These are phyloP conservation scores for Theodoxus fluviatilis DNA, from an alignment of 2,888 invertebrate genomes.

Conservation along the genomic window DNA sequence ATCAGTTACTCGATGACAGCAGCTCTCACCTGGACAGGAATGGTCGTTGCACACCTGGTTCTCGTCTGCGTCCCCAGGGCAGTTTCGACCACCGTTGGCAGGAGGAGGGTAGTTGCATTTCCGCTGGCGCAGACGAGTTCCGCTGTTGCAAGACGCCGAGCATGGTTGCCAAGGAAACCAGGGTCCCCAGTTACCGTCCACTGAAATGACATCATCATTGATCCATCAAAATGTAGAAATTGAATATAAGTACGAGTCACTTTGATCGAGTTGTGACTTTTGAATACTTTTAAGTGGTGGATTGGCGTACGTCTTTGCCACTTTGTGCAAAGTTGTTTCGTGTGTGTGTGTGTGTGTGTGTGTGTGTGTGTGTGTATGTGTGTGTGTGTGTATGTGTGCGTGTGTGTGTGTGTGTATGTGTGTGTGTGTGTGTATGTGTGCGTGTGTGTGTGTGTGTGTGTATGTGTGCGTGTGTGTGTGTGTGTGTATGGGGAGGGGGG, in stretches of 20 bases:
- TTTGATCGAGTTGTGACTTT: background rate
- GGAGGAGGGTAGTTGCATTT: constrained; percentile 56
- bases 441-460: background rate
- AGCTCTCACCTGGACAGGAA: constrained; percentile 47
- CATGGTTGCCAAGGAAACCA: constrained; percentile 56
- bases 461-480: background rate
- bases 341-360: too few species aligned
- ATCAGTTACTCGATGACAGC: background rate
- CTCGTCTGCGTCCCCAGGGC: constrained; percentile 40
- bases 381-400: background rate
- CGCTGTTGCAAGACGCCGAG: constrained; percentile 47
- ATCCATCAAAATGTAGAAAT: background rate
- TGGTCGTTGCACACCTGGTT: constrained; percentile 46
- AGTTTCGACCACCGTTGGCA: constrained; percentile 47
- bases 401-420: background rate
- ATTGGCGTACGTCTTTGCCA: too few species aligned
- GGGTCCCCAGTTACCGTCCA: constrained; percentile 57
- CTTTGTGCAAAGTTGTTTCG: too few species aligned
- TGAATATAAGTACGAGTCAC: background rate
- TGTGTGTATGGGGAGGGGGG: background rate
- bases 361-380: background rate
- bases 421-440: background rate
- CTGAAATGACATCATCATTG: constrained; percentile 37
- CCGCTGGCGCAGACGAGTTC: constrained; percentile 43
- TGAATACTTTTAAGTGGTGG: background rate